phyloP scores from a whole-genome alignment of 2,113 vertebrate species.

The Aspidoscelis tigris region DNA sequence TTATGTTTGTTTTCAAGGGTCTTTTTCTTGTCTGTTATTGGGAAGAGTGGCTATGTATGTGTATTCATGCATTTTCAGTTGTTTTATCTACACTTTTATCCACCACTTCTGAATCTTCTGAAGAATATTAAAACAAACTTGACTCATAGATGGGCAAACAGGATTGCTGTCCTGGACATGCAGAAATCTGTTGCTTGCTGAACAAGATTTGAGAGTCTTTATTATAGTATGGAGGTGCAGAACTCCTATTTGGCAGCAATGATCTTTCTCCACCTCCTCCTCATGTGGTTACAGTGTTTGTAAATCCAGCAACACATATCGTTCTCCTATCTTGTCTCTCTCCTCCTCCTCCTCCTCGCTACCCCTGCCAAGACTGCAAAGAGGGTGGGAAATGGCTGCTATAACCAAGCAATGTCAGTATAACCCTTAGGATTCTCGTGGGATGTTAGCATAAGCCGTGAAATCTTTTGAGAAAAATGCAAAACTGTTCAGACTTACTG shows the following conservation, averaged over 20 bases:
- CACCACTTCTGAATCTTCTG: background rate
- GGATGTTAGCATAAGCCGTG: background rate
- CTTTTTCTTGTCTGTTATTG: background rate
- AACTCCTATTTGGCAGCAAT: background rate
- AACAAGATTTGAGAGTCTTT: background rate
- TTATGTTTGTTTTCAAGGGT: background rate
- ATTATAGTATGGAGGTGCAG: background rate
- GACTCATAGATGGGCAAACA: no score
- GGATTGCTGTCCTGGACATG: background rate
- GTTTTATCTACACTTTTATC: background rate
- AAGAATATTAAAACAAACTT: background rate
- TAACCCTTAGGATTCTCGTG: background rate
- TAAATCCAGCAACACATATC: background rate
- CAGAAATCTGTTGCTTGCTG: constrained; percentile 2
- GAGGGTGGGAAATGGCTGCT: background rate
- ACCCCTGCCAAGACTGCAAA: background rate
- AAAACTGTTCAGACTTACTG: no score
- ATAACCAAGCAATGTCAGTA: background rate
- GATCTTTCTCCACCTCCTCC: background rate
- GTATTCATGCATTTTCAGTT: background rate
- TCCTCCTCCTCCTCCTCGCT: background rate
- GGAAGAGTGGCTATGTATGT: background rate
- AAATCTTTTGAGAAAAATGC: background rate
- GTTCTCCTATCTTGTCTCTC: background rate
- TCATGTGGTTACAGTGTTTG: background rate